Percentiles rank a stretch among this genome's conserved stretches.
phyloP scores from a whole-genome alignment of 2,113 vertebrate genomes.

The Paracanthobrama guichenoti region DNA sequence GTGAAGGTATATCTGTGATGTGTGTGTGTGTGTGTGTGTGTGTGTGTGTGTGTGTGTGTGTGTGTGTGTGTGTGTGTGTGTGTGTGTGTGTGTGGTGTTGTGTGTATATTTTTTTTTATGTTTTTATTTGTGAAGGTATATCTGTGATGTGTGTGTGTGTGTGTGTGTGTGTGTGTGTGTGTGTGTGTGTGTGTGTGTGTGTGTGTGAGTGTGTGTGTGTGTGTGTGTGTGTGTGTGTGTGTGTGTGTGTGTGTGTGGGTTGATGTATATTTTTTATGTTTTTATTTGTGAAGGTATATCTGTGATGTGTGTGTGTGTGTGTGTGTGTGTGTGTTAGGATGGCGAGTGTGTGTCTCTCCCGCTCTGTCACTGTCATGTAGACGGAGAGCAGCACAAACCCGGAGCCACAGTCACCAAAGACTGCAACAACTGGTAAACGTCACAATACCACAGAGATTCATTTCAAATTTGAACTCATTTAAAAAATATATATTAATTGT shows the following conservation, averaged over 20 bases:
- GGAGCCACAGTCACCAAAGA: conserved; percentile 71
- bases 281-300: background rate
- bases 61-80: background rate
- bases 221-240: background rate
- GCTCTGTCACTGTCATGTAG: conserved; percentile 77
- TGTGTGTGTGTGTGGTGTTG: conserved; percentile 62
- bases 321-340: conserved; percentile 63
- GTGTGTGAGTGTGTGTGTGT: background rate
- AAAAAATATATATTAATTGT: background rate
- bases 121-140: background rate
- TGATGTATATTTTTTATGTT: background rate
- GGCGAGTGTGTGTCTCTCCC: conserved; percentile 71
- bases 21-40: too few relatives aligned
- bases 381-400: conserved; percentile 70
- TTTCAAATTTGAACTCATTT: too few relatives aligned
- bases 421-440: conserved; percentile 83
- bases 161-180: conserved; percentile 61
- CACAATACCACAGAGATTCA: background rate
- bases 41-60: too few relatives aligned
- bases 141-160: background rate
- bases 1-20: background rate
- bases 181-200: background rate
- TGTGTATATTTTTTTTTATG: too few relatives aligned
- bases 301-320: background rate
- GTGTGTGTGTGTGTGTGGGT: background rate